Evolutionary conservation across 2,888 invertebrate genomes (phyloP), one percentile per base, ranked within the genome.

Genomic region (Spialia ferax): DNA sequence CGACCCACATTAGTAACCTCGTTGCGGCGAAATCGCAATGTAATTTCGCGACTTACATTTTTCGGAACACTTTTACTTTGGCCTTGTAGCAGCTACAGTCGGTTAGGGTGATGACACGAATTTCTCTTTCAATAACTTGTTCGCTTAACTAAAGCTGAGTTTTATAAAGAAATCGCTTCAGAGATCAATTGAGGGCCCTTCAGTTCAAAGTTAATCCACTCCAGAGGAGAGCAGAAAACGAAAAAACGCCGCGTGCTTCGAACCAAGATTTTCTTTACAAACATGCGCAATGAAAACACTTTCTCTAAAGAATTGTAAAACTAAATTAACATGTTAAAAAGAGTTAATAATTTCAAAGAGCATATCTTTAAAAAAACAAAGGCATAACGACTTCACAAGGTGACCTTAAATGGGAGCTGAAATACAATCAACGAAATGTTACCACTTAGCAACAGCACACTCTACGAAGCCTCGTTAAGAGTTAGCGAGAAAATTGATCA

Each of bases 31-130:
- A 93, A 93, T 92, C 90, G 93, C 93, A 89, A 91, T 91, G 91
- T 90, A 91, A 92, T 92, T 93, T 93, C 85, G 93, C 93, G 89
- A 91, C 84, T 86, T 77, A 85, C 86, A 89, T 84, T 91, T 90
- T 92, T 92, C 85, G 91, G 91, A 93, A 91, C 93, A 93, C 93
- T 93, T 93, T 93, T 93, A 93, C 93, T 93, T 90, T 77, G 88
- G 80, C 88, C 85, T 81, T 81, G 80, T 29, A 48, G 55, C 60
- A 82, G 85, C 83, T 75, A 75, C 73, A 70, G 72, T 52, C 68
- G 75, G 77, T 86, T 88, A 86, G 83, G 84, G 81, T 84, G 87
- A 88, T 89, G 93, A 86, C 92, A 91, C 89, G 79, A 92, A 93
- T 93, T 93, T 93, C 93, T 92, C 93, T 93, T 92, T 92, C 92